These are phyloP conservation scores for Pseudolaguvia tuberculata DNA, from an alignment of 2,113 vertebrate genomes.

Conservation along the genomic window DNA sequence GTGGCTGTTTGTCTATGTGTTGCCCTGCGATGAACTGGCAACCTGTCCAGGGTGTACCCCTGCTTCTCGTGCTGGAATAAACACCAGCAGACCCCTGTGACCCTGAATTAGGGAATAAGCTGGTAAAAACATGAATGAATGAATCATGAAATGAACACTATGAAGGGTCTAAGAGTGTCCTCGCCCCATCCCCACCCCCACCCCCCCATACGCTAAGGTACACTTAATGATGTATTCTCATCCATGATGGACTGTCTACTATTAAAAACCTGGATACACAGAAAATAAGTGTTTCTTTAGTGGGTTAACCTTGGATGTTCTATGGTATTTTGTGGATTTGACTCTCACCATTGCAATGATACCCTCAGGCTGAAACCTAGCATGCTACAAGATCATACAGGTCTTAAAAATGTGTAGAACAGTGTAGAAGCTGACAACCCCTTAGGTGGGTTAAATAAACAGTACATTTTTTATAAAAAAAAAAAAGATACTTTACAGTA, in stretches of 20 bases:
- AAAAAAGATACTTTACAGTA: background rate
- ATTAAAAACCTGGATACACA: background rate
- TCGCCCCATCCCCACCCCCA: too few species aligned
- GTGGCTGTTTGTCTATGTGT: too few species aligned
- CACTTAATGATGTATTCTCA: background rate
- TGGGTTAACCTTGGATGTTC: background rate
- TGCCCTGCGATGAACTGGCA: too few species aligned
- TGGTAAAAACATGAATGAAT: too few species aligned
- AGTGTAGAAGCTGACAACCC: background rate
- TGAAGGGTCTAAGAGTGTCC: too few species aligned
- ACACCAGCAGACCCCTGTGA: too few species aligned
- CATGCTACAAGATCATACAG: conserved; percentile 31
- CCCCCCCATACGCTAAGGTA: background rate
- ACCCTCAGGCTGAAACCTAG: conserved; percentile 17
- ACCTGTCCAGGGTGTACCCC: too few species aligned
- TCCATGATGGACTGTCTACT: background rate
- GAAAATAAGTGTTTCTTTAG: background rate
- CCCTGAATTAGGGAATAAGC: too few species aligned
- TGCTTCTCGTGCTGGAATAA: too few species aligned
- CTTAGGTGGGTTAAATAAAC: conserved; percentile 31
- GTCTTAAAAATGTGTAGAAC: conserved; percentile 24
- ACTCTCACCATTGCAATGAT: background rate
- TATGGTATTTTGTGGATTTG: background rate
- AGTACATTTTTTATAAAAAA: background rate
- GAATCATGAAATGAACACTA: too few species aligned